Base-by-base conservation (phyloP, 2,113 vertebrate genomes). In the Triplophysa dalaica region DNA sequence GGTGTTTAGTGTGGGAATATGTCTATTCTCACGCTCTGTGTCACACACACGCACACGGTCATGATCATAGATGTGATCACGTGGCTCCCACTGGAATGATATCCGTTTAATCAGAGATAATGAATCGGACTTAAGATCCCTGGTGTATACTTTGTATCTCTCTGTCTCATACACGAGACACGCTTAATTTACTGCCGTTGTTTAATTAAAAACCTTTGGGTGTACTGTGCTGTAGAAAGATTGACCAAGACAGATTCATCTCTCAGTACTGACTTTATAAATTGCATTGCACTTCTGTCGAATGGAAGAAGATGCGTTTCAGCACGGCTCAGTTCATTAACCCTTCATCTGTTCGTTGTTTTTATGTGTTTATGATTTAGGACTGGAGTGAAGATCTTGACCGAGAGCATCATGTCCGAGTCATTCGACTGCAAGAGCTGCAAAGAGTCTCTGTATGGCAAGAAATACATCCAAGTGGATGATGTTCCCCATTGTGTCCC, bases 381-480 rank as follows among this genome's bases (percentile, higher is more conserved):
- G 54, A 17, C 13, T 73, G 11, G n/a, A 73, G 29, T 22, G 4
- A 11, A 2, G 58, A 62, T 21, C 65, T 43, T 52, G 62, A 80
- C 24, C 19, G 48, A 17, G 33, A 75, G 65, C 91, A 94, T 78
- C 91, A 99, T 99, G 97, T 96, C 94, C 0, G 96, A 98, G 70
- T 89, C 90, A 16, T 96, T 98, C 2, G 92, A 95, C 89, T 99
- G 97, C 75, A 92, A 92, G 48, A 95, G 94, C 91, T 99, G 97
- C 89, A 94, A 92, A 21, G 95, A 97, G 92, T 95, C 95, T 86
- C 83, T 99, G 72, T 96, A 95, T 0, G 96, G 96, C 67, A 94
- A 95, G 77, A 98, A 97, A 83, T 98, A 97, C 91, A 98, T 98
- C 91, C 93, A 95, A 89, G 91, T 90, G 86, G 95, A 97, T 69